These are phyloP conservation scores for Labia minor DNA, from an alignment of 2,888 invertebrate genomes.

Conservation along the genomic window DNA sequence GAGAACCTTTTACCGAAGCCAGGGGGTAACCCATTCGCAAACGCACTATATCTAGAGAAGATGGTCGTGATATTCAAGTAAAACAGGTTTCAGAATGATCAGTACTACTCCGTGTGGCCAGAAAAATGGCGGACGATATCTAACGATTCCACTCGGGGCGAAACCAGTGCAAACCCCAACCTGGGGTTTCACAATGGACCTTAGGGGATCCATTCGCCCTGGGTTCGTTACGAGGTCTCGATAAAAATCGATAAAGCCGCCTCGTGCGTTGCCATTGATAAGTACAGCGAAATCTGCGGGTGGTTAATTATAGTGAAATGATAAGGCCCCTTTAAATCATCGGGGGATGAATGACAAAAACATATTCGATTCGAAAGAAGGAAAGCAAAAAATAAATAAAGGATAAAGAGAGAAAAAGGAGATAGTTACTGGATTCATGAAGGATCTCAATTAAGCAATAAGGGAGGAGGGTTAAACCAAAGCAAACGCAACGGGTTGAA, in stretches of 20 bases:
- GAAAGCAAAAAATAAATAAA: too few species aligned
- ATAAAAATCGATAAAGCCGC: slow-evolving; percentile 4
- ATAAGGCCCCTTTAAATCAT: neutral
- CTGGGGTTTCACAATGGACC: neutral
- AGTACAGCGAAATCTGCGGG: neutral
- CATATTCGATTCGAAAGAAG: too few species aligned
- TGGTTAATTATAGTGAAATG: neutral
- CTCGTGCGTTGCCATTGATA: neutral
- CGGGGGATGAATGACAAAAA: neutral
- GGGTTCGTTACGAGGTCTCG: neutral
- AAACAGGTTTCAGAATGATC: slow-evolving; percentile 1
- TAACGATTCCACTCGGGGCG: slow-evolving; percentile 1
- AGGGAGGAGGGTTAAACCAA: too few species aligned
- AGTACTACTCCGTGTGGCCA: slow-evolving; percentile 3
- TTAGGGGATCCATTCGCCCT: slow-evolving; percentile 8
- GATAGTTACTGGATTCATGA: too few species aligned
- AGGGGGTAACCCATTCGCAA: neutral
- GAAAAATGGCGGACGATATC: slow-evolving; percentile 13
- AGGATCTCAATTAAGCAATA: too few species aligned
- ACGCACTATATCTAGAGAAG: slow-evolving; percentile 1
- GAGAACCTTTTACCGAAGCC: neutral
- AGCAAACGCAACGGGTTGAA: too few species aligned
- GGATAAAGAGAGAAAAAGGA: too few species aligned
- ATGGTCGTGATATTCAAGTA: slow-evolving; percentile 13
- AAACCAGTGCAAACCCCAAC: slow-evolving; percentile 13